These are phyloP conservation scores for Oikopleura albicans DNA, from an alignment of 23 tunicate genomes.

Conservation along the genomic window DNA sequence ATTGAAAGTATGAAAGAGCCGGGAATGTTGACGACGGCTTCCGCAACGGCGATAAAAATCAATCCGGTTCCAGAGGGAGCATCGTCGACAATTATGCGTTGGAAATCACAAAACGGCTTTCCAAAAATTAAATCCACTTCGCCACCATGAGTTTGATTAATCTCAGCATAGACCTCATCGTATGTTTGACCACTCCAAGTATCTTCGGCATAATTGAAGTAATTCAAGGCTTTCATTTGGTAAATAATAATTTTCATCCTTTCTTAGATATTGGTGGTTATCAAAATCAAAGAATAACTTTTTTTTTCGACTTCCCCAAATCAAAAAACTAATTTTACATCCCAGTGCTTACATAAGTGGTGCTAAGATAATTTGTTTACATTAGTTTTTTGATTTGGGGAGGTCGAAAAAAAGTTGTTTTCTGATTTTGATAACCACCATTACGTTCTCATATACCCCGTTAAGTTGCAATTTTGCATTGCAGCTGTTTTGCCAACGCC, in stretches of 20 bases:
- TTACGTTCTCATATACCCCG: too few species aligned
- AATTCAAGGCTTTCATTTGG: neutral
- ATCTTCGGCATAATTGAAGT: neutral
- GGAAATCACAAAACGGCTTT: constrained; percentile 24
- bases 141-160: neutral
- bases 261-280: too few species aligned
- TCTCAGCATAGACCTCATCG: neutral
- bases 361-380: too few species aligned
- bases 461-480: too few species aligned
- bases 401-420: too few species aligned
- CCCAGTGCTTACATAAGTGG: too few species aligned
- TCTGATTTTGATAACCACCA: too few species aligned
- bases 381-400: too few species aligned
- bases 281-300: too few species aligned
- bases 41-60: constrained; percentile 87
- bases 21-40: constrained; percentile 92
- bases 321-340: too few species aligned
- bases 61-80: constrained; percentile 54
- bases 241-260: neutral
- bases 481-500: too few species aligned
- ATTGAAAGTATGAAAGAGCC: constrained; percentile 95
- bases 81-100: neutral
- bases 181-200: neutral
- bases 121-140: constrained; percentile 28
- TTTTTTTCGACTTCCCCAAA: too few species aligned